Evolutionary conservation across 2,797 vertebrate genomes (phyloP), one percentile per base, ranked within the genome.

Genomic region (Brachyrhaphis roseni): DNA sequence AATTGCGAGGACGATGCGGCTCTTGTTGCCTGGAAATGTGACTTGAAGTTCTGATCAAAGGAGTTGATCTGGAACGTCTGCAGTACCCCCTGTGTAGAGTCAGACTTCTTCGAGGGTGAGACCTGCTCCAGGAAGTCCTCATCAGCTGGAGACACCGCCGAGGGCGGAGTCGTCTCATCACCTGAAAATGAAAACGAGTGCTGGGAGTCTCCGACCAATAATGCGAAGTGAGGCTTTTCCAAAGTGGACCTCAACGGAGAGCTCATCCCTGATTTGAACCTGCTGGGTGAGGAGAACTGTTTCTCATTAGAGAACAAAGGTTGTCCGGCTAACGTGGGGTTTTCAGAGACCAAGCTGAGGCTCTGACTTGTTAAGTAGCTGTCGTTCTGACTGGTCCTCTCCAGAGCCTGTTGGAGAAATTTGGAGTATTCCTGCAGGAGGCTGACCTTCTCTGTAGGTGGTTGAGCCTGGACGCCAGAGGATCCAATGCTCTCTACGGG

Each of bases 331-430:
- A 99, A 96, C 81, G 96, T 97, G 91, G 97, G 97, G 95, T 95
- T 97, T 93, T 99, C 98, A 8, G 97, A 97, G 90, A 98, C 97
- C 96, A 99, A 95, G 90, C 97, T 98, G 95, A 99, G 98, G 96
- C 97, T 98, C 75, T 97, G 96, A 95, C 96, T 98, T 92, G 97
- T 99, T 93, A 99, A 97, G 96, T 98, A 99, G 95, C 97, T 97
- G 95, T 99, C 98, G 78, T 99, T 99, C 96, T 99, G 98, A 96
- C 98, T 99, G 95, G 98, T 99, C 96, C 98, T 97, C 94, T 99
- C 98, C 94, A 99, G 95, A 20, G 98, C 98, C 95, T 99, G 98
- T 85, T 99, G 98, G 82, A 99, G 96, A 92, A 99, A 99, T 94
- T 99, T 99, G 26, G 98, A 99, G 92, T 99, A 99, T 83, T 99